A percentile compares a stretch with the other conserved stretches of the same genome.
phyloP scores from a whole-genome alignment of 2,113 vertebrate genomes.

The Bostrychus sinensis region DNA sequence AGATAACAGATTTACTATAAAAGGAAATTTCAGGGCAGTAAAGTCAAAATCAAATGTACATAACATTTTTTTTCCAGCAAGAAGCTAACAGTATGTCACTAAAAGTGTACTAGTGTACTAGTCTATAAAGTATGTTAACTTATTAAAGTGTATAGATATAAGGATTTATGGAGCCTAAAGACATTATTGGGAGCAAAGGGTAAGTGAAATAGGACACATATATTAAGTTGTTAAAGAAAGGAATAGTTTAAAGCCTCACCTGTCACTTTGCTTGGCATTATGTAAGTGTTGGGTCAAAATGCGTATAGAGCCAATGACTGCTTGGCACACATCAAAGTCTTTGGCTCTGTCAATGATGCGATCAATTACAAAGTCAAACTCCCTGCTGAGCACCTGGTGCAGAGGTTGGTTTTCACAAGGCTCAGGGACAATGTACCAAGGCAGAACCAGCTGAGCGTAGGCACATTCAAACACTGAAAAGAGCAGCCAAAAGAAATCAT shows the following conservation, averaged over 20 bases:
- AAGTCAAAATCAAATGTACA: conserved; percentile 4
- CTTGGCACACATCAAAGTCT: conserved; percentile 70
- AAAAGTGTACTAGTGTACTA: conserved; percentile 1
- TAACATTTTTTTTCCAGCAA: neutral
- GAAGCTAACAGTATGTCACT: neutral
- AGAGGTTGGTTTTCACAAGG: conserved; percentile 67
- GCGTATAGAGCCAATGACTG: conserved; percentile 69
- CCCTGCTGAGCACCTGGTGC: conserved; percentile 66
- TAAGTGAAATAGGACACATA: conserved; percentile 10
- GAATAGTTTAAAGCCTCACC: conserved; percentile 55
- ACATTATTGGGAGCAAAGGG: conserved; percentile 36
- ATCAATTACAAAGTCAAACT: conserved; percentile 71
- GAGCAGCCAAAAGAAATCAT: conserved; percentile 19
- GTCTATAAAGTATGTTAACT: conserved; percentile 45
- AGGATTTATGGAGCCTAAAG: conserved; percentile 37
- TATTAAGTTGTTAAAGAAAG: conserved; percentile 1
- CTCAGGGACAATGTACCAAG: conserved; percentile 73
- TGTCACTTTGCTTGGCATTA: conserved; percentile 70
- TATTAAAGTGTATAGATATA: conserved; percentile 45
- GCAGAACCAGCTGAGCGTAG: conserved; percentile 73
- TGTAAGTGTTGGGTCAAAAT: conserved; percentile 78
- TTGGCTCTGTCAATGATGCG: conserved; percentile 58
- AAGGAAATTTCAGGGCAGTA: no score
- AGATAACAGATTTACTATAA: conserved; percentile 25
- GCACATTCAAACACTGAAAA: conserved; percentile 77